phyloP scores from a whole-genome alignment of 1,140 invertebrate species.

The Sminthurides bifidus region DNA sequence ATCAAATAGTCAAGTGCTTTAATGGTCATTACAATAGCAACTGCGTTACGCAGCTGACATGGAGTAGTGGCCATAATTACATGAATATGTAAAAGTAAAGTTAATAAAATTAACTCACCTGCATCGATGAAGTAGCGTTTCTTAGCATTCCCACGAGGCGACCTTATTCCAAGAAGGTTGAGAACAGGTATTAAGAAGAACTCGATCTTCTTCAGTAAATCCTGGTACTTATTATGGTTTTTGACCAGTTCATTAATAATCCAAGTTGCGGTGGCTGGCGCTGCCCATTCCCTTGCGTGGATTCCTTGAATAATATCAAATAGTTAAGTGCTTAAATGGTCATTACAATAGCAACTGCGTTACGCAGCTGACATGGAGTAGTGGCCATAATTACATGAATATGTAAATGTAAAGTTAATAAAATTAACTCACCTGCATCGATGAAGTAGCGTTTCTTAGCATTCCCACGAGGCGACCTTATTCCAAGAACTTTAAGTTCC shows the following conservation, averaged over 20 bases:
- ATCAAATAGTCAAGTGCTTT: background rate
- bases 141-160: too few relatives aligned
- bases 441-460: constrained; percentile 7
- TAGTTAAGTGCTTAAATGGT: background rate
- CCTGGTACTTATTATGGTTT: constrained; percentile 33
- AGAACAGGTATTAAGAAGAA: constrained; percentile 22
- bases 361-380: background rate
- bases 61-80: background rate
- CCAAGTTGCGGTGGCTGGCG: constrained; percentile 43
- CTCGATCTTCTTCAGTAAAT: constrained; percentile 21
- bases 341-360: background rate
- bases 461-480: background rate
- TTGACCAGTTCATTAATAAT: constrained; percentile 40
- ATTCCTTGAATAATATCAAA: constrained; percentile 3
- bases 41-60: background rate
- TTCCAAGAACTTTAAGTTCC: constrained; percentile 8
- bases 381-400: background rate
- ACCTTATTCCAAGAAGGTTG: constrained; percentile 21
- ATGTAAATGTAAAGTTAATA: background rate
- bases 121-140: too few relatives aligned
- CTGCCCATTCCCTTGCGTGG: constrained; percentile 54
- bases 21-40: background rate
- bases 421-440: constrained; percentile 7
- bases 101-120: background rate
- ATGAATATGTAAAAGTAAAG: background rate